Evolutionary conservation across 2,113 vertebrate genomes (phyloP).

Genomic region (Gorilla gorilla): DNA sequence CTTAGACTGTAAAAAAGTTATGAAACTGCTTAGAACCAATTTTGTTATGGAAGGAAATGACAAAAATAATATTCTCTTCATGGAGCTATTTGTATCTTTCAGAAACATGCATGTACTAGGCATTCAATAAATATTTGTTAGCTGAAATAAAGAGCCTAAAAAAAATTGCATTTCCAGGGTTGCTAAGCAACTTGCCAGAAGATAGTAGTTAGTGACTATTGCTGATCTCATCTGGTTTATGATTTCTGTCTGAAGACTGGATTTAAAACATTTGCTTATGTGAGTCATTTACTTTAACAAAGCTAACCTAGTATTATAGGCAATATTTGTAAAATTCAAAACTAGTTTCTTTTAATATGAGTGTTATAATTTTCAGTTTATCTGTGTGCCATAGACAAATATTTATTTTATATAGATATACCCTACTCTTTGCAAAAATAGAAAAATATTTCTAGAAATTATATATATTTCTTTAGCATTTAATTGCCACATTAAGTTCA

Average conservation of each 20-base stretch:
- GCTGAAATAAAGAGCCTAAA: constrained; percentile 49
- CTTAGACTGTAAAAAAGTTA: neutral
- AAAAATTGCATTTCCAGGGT: constrained; percentile 31
- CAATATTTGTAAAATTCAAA: constrained; percentile 22
- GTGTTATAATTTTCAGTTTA: constrained; percentile 2
- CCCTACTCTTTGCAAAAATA: neutral
- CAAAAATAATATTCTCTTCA: constrained; percentile 52
- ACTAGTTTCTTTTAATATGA: neutral
- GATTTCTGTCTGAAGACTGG: constrained; percentile 32
- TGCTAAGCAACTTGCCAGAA: constrained; percentile 74
- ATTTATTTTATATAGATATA: neutral
- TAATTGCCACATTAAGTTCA: neutral
- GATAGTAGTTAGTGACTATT: constrained; percentile 47
- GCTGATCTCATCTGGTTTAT: constrained; percentile 45
- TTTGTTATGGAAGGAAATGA: constrained; percentile 37
- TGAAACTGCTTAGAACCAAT: neutral
- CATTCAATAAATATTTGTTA: constrained; percentile 66
- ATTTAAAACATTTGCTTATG: constrained; percentile 42
- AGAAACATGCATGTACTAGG: constrained; percentile 21
- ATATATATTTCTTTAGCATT: neutral
- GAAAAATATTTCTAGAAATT: neutral
- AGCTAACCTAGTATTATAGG: constrained; percentile 29
- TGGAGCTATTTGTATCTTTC: constrained; percentile 44
- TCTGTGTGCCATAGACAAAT: neutral
- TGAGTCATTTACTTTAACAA: constrained; percentile 60